Evolutionary conservation across 1,140 invertebrate genomes (phyloP).

Genomic region (Sminthurides bifidus): DNA sequence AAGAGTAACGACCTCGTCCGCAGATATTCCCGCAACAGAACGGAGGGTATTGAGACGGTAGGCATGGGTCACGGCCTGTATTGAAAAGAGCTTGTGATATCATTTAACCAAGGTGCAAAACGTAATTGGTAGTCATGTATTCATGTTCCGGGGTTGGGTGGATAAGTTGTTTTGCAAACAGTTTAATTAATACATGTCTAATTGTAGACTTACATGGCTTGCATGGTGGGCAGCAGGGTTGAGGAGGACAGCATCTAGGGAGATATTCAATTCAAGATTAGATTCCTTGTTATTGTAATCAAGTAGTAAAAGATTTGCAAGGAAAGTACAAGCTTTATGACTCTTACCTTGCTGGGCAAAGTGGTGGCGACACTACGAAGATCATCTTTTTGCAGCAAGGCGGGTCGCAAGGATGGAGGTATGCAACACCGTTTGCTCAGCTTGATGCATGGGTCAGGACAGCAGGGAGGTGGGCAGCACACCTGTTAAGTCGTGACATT

Average conservation of each 20-base stretch:
- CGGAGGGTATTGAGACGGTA: not conserved
- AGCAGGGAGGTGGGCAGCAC: constrained; percentile 15
- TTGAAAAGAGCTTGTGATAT: not conserved
- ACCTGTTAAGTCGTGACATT: not conserved
- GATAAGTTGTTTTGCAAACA: not conserved
- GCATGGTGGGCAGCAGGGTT: constrained; percentile 6
- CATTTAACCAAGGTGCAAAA: too few relatives aligned
- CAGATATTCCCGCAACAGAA: not conserved
- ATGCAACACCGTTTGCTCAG: constrained; percentile 14
- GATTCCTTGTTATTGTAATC: too few relatives aligned
- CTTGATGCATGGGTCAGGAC: constrained; percentile 18
- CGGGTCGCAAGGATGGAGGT: constrained; percentile 12
- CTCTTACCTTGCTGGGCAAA: constrained; percentile 11
- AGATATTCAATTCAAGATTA: not conserved
- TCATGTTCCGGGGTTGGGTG: not conserved
- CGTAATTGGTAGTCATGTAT: not conserved
- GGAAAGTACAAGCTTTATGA: too few relatives aligned
- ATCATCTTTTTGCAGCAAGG: constrained; percentile 20
- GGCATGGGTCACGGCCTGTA: not conserved
- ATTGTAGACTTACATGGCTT: not conserved
- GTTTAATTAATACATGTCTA: not conserved
- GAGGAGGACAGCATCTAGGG: constrained; percentile 1
- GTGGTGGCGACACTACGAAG: constrained; percentile 12
- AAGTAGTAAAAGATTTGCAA: too few relatives aligned
- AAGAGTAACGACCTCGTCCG: not conserved